Percentiles rank a stretch among this genome's conserved stretches.
Conservation (phyloP, 1,140 invertebrate species). For the Cepaea nemoralis region DNA sequence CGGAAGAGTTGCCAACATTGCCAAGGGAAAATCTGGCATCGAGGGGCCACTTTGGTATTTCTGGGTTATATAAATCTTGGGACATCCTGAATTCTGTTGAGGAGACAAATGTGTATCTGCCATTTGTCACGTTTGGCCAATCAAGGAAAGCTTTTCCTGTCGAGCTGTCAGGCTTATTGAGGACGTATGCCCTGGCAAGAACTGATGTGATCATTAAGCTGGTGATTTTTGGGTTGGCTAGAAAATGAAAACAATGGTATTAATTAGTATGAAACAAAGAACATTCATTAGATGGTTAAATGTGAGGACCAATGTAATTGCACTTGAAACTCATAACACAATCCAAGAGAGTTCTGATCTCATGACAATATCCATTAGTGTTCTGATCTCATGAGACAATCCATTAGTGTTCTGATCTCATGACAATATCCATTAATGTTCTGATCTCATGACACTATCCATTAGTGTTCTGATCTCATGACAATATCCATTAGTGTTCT, state of each 20-base stretch:
- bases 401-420: too few species aligned
- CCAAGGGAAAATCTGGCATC: constrained; percentile 12
- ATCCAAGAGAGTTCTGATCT: too few species aligned
- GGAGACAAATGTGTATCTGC: constrained; percentile 14
- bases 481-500: too few species aligned
- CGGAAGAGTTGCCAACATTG: constrained; percentile 25
- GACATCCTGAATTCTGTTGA: constrained; percentile 26
- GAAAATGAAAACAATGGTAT: not conserved
- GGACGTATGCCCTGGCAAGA: not conserved
- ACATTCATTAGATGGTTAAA: too few species aligned
- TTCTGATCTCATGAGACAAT: too few species aligned
- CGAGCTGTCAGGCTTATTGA: not conserved
- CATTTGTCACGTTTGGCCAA: not conserved
- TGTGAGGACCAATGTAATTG: too few species aligned
- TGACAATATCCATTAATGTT: too few species aligned
- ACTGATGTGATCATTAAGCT: constrained; percentile 25
- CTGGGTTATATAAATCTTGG: not conserved
- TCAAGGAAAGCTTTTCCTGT: constrained; percentile 7
- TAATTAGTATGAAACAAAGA: too few species aligned
- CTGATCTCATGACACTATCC: too few species aligned
- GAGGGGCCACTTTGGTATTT: constrained; percentile 25
- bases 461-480: too few species aligned
- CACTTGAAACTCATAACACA: too few species aligned
- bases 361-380: too few species aligned
- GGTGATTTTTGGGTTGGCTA: constrained; percentile 25